Conservation (phyloP, 2,797 vertebrate genomes). For the Acipenser transmontanus region DNA sequence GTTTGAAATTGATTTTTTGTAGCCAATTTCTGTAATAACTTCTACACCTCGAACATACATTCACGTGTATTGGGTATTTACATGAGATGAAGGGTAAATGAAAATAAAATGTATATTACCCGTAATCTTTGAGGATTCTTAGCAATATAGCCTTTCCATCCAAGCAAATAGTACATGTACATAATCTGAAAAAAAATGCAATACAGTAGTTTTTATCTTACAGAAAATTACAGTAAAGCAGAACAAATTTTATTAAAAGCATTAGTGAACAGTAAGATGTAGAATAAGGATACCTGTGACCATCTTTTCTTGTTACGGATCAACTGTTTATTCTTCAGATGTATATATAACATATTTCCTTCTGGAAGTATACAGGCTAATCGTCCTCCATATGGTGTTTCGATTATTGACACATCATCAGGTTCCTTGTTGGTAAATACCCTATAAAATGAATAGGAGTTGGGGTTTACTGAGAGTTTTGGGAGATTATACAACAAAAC, state of each 20-base stretch:
- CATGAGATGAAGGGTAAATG: not conserved
- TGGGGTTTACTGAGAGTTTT: not conserved
- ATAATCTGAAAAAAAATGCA: constrained; percentile 56
- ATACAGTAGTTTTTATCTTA: constrained; percentile 1
- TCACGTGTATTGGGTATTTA: too few relatives aligned
- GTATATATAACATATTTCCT: constrained; percentile 65
- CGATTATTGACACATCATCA: constrained; percentile 62
- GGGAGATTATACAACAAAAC: too few relatives aligned
- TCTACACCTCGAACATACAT: too few relatives aligned
- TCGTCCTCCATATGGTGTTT: constrained; percentile 66
- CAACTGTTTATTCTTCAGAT: constrained; percentile 63
- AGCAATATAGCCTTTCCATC: constrained; percentile 65
- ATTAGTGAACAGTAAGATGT: not conserved
- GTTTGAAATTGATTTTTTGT: too few relatives aligned
- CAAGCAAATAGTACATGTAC: constrained; percentile 73
- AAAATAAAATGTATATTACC: constrained; percentile 36
- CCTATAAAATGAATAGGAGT: constrained; percentile 34
- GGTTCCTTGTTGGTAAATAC: constrained; percentile 71
- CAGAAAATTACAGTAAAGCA: not conserved
- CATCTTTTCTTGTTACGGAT: constrained; percentile 75
- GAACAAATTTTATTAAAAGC: not conserved
- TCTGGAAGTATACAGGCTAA: constrained; percentile 63
- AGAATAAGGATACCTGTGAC: constrained; percentile 58
- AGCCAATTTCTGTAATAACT: too few relatives aligned
- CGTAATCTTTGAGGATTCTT: constrained; percentile 63